Evolutionary conservation across 2,888 invertebrate species (phyloP), one percentile per base, ranked within the genome.

Genomic region (Antheraea yamamai): DNA sequence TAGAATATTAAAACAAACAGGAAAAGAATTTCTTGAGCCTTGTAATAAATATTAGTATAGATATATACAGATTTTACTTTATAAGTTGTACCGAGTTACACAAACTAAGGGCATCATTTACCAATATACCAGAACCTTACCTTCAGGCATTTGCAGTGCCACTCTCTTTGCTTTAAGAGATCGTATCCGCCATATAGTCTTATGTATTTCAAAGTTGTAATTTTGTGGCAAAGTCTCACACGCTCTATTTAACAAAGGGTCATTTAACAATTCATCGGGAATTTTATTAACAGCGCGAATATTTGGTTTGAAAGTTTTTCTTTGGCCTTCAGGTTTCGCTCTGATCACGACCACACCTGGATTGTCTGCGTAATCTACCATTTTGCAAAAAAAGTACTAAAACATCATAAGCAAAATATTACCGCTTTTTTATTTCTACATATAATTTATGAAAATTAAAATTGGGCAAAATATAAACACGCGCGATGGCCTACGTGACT

Each of bases 141-240:
- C 99, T 96, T 99, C 99, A 0, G 99, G 99, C 96, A 99, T 96
- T 93, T 99, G 99, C 23, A 99, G 92, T 0, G 98, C 99, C 0
- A 99, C 99, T 84, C 97, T 96, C 90, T 97, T 98, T 0, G 98
- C 97, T 81, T 96, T 96, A n/a, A 96, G 92, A 86, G 98, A 97
- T 81, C 96, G 95, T 84, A 99, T 98, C 87, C 98, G 96, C 99
- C 99, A 99, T 89, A 99, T 97, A 0, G 99, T 99, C 91, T 99
- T 99, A 77, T 98, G 98, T 80, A 99, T 96, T 96, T 99, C 99
- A 91, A 99, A 99, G 89, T 99, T 99, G 88, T 99, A 99, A 94
- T 99, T 99, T 55, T 96, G 91, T 3, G 99, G 99, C 74, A 99
- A 95, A 64, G 95, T 94, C 84, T 96, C 95, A 77, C 97, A 96